Evolutionary conservation across 2,888 invertebrate species (phyloP).

Genomic region (Chesias legatella): DNA sequence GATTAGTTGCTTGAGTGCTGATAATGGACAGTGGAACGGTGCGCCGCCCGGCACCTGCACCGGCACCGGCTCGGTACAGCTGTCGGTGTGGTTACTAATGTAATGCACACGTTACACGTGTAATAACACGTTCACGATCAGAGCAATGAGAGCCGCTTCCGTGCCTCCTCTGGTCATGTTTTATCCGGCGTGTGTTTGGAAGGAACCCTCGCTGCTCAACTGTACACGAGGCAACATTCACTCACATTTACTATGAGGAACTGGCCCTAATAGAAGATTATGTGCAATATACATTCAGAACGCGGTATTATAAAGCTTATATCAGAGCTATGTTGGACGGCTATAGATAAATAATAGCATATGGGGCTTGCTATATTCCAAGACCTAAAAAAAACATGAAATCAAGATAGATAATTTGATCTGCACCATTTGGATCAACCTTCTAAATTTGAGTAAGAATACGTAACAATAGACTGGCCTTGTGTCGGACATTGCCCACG

Average conservation of each 20-base stretch:
- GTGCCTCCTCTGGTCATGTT: constrained; percentile 47
- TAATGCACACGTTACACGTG: constrained; percentile 48
- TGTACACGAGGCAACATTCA: constrained; percentile 40
- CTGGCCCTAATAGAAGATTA: constrained; percentile 47
- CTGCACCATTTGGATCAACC: constrained; percentile 4
- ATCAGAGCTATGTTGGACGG: constrained; percentile 42
- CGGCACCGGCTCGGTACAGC: constrained; percentile 50
- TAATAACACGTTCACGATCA: constrained; percentile 56
- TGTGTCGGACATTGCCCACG: constrained; percentile 57
- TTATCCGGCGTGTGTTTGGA: constrained; percentile 49
- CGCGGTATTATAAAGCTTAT: constrained; percentile 40
- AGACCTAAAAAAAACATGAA: too few species aligned
- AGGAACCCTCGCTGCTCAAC: constrained; percentile 46
- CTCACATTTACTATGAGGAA: constrained; percentile 44
- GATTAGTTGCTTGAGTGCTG: constrained; percentile 41
- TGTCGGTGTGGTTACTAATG: constrained; percentile 39
- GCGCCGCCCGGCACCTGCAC: constrained; percentile 54
- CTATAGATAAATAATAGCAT: constrained; percentile 40
- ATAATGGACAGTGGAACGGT: constrained; percentile 30
- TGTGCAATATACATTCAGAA: constrained; percentile 65
- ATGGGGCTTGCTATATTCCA: too few species aligned
- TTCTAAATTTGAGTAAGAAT: constrained; percentile 32
- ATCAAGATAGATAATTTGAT: background rate
- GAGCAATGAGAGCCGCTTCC: constrained; percentile 54
- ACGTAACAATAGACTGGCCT: constrained; percentile 53